Base-by-base conservation (phyloP, 2,113 vertebrate species). In the Ictidomys tridecemlineatus region DNA sequence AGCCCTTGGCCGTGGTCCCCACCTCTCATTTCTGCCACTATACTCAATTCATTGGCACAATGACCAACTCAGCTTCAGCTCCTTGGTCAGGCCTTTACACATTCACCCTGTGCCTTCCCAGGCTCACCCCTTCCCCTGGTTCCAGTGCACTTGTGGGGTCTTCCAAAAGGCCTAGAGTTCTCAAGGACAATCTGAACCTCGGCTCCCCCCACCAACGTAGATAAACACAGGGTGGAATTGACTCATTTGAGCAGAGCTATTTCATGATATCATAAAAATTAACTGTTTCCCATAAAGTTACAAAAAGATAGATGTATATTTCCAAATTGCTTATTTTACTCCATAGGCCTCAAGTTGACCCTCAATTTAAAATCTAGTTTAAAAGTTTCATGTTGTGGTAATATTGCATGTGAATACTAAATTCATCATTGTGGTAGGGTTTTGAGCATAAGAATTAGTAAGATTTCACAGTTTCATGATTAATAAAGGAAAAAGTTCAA, bases 401-500 rank as follows among this genome's bases (percentile, higher is more conserved):
- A 85, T 79, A 48, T 0, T 0, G 1, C 24, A 65, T 16, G 32
- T 16, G 53, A 89, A 63, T 70, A 45, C 5, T 9, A 92, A 92
- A 28, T 3, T 79, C 69, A 96, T 67, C 2, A 80, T 22, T 24
- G 18, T 6, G 67, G 4, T 0, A 9, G 0, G 72, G 85, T 82
- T 61, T 79, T 84, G n/a, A 45, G 74, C 51, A 18, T 51, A 89
- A 84, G 0, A 30, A 95, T 56, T 32, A 96, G 48, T 5, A 39
- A 91, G 14, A 65, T 77, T 94, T 89, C 13, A 63, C 89, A 45
- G 85, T 85, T 84, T 76, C 45, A 45, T 88, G 83, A 72, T 37
- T 34, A 74, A 85, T 76, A 37, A 65, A 94, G 84, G 69, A 63
- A 72, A n/a, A 94, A 67, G 51, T 72, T 95, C 39, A 78, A 22